Evolutionary conservation across 2,888 invertebrate genomes (phyloP).

Genomic region (Panorpa germanica): DNA sequence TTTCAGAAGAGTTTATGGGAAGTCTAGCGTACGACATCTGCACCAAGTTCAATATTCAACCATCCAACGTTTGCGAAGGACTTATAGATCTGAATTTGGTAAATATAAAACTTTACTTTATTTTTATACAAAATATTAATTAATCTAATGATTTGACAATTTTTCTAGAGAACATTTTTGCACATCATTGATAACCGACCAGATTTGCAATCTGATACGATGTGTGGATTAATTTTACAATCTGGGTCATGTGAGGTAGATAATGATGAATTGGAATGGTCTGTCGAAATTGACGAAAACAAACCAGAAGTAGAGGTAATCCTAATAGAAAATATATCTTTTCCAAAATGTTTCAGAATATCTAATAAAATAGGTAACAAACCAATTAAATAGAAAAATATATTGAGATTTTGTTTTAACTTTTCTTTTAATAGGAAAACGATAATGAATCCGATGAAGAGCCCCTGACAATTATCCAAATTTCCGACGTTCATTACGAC

Average conservation of each 20-base stretch:
- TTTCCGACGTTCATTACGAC: slow-evolving; percentile 54
- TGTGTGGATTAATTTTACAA: slow-evolving; percentile 20
- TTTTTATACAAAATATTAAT: slow-evolving; percentile 14
- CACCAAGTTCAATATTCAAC: slow-evolving; percentile 31
- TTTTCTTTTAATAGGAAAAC: too few species aligned
- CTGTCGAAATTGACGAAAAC: slow-evolving; percentile 16
- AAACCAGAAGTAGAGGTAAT: too few species aligned
- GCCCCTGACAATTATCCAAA: slow-evolving; percentile 17
- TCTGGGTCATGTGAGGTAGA: slow-evolving; percentile 16
- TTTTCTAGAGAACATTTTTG: slow-evolving; percentile 33
- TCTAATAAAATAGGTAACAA: too few species aligned
- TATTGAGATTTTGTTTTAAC: too few species aligned
- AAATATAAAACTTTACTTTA: slow-evolving; percentile 16
- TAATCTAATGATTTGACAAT: slow-evolving; percentile 1
- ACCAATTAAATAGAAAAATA: too few species aligned
- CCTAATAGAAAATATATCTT: too few species aligned
- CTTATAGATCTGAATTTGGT: slow-evolving; percentile 38
- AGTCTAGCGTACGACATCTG: slow-evolving; percentile 30
- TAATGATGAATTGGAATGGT: slow-evolving; percentile 18
- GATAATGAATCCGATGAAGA: slow-evolving; percentile 9
- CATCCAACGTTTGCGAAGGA: slow-evolving; percentile 38
- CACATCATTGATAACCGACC: slow-evolving; percentile 36
- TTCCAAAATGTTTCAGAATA: too few species aligned
- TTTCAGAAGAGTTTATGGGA: slow-evolving; percentile 25
- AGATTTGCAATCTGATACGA: slow-evolving; percentile 27